These are phyloP conservation scores for Bradypus variegatus DNA, from an alignment of 2,797 vertebrate species.

Conservation along the genomic window DNA sequence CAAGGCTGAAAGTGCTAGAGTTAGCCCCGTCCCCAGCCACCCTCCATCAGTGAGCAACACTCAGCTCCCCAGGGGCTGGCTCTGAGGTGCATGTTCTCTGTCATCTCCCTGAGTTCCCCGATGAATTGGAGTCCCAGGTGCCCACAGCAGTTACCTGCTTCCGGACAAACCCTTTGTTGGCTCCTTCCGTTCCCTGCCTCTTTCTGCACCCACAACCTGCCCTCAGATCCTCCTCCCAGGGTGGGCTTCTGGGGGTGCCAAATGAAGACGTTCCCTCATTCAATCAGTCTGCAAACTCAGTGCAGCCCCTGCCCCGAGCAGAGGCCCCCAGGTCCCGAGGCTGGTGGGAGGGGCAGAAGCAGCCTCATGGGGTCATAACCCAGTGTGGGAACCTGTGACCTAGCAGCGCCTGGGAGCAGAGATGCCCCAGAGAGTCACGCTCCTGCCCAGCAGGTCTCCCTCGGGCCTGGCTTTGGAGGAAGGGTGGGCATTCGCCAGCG, in stretches of 20 bases:
- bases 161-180: no score
- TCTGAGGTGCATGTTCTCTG: neutral
- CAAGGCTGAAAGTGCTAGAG: neutral
- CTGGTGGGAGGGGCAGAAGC: neutral
- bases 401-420: no score
- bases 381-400: neutral
- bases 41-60: neutral
- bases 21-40: neutral
- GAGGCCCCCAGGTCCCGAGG: neutral
- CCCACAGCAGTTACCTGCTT: neutral
- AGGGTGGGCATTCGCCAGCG: neutral
- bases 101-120: neutral
- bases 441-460: neutral
- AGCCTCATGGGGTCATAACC: neutral
- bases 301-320: neutral
- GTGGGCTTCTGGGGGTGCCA: neutral
- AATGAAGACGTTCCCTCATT: neutral
- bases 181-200: neutral
- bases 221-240: neutral
- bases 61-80: neutral
- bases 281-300: neutral
- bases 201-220: accelerated
- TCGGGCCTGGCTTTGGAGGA: neutral
- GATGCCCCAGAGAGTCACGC: no score
- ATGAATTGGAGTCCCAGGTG: neutral